Base-by-base conservation (phyloP, 2,797 vertebrate species). In the Trematomus bernacchii region DNA sequence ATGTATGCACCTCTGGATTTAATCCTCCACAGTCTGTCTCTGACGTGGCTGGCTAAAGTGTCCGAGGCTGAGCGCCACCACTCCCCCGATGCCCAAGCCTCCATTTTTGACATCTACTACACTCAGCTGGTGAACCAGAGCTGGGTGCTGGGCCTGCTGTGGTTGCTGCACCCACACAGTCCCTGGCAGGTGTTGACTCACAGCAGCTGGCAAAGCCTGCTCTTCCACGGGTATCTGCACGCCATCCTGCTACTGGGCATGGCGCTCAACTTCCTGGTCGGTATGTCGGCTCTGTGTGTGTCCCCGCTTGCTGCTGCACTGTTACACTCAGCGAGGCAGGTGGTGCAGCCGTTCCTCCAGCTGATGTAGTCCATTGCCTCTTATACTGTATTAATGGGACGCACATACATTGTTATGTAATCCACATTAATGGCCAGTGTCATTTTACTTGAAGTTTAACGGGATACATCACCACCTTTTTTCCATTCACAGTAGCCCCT, bases 211-310 rank as follows among this genome's bases (percentile, higher is more conserved):
- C 82, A 84, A 57, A 94, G 71, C 52, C 85, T 96, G 71, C 91
- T 96, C 53, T 96, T 96, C 75, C 77, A 94, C 0, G 94, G 91
- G 21, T 96, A 95, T 81, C 88, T 95, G 78, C 69, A 92, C 0
- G 93, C 93, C 40, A 84, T 96, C 18, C 80, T 96, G 48, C 80
- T 95, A 66, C 84, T 95, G 76, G 93, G 94, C 6, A 85, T 88
- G 72, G 66, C 86, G 0, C 76, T 94, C 62, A 89, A 90, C 80
- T 85, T 94, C 21, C 66, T 92, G 27, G 78, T 94, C 0, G 51
- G 76, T 11, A 10, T 91, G 6, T 82, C 82, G 0, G 89, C 92
- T 19, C 80, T 96, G 54, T 64, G 80, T 16, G 62, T 91, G 21
- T 96, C 95, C 0, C 92, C 94, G 0, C 40, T 95, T 2, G 80